Evolutionary conservation across 2,113 vertebrate genomes (phyloP), one percentile per base, ranked within the genome.

Genomic region (Talpa occidentalis): DNA sequence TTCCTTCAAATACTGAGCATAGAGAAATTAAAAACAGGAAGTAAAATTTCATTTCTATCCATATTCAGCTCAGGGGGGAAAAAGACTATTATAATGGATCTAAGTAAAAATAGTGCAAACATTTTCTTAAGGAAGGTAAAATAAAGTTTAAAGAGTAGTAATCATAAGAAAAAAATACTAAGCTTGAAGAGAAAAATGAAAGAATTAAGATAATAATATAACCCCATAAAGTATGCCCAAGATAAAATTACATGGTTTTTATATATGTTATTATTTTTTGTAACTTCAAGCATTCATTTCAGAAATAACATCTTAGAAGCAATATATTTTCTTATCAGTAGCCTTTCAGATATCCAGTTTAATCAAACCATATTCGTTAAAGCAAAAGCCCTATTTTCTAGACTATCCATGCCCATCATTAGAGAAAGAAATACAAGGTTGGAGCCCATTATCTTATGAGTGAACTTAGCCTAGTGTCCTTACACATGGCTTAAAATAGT

Each of bases 291-390:
- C 9, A 72, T 73, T 89, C 83, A 85, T 62, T 81, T 92, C 28
- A n/a, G 78, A 81, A 85, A 92, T 72, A 94, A 28, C 28, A 92
- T 62, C 47, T 84, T 85, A 91, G 47, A 89, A 80, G 80, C n/a
- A 77, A 56, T 92, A 2, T 64, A 62, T 89, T 88, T 88, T 66
- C 67, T 24, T 32, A 47, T 69, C 49, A 42, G 42, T 30, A 85
- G 47, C 16, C 19, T 92, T 95, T 92, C 32, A 59, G 66, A 69
- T 89, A 88, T 74, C 35, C 73, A 82, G 66, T 72, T 54, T 94
- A 73, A 89, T 81, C 52, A 76, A 64, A 88, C n/a, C 32, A 67
- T 37, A 76, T 76, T 24, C 79, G 7, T 88, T 54, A 88, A 56
- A 87, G 47, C 24, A 82, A 67, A 87, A 26, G 3, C 21, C 37